Evolutionary conservation across 2,888 invertebrate species (phyloP), one percentile per base, ranked within the genome.

Genomic region (Julus scandinavius): DNA sequence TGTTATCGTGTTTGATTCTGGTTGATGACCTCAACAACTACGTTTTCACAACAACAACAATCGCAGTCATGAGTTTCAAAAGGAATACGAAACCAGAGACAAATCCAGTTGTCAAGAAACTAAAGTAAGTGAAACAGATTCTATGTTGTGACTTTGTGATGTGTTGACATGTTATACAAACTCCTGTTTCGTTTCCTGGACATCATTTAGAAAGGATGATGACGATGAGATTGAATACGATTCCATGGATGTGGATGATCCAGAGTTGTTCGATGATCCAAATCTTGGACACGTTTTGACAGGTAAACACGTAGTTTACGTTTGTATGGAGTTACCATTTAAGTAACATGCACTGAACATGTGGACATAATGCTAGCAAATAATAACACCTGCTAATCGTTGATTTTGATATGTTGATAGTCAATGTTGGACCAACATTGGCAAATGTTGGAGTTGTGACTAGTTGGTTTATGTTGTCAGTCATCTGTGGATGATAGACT

Each of bases 41-140:
- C 41, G 6, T 45, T 7, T 45, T 7, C 45, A 5, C 45, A 45
- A 45, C 45, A 45, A 45, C 45, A 20, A 72, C 80, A 80, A 11
- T 29, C 29, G 72, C 29, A 29, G 29, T 80, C 38, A 80, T 80
- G 80, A 80, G 80, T 80, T 40, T 40, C 13, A 80, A 80, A 80
- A 38, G 80, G 13, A 80, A 80, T 80, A 3, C 38, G 13, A 80
- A 80, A 38, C 15, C 11, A 40, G 38, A 38, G 1, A 13, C 41
- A 41, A 20, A 50, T 13, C 85, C 85, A 3, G 13, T 29, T 9
- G 50, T 54, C 11, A 87, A 87, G 29, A 87, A 87, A 54, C 13
- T n/a, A 54, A 87, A 87, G 87, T 87, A 58, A 87, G 40, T 87
- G n/a, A 86, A 45, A 2, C n/a, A 85, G 20, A 45, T 2, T 85